Percentiles rank a stretch among this genome's conserved stretches.
phyloP scores from a whole-genome alignment of 2,888 invertebrate species.

The Cerastis leucographa region DNA sequence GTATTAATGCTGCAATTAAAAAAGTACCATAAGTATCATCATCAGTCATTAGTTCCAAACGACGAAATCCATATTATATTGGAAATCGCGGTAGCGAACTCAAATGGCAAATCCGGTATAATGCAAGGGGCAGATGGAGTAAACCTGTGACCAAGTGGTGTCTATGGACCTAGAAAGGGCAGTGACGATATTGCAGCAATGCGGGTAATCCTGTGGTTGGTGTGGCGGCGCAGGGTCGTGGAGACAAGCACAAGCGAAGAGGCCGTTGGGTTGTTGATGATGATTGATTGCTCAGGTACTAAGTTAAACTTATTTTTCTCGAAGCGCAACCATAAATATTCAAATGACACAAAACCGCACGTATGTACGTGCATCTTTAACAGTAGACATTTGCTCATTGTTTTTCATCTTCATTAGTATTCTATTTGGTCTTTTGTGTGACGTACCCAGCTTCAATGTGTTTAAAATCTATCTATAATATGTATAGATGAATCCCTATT shows the following conservation, averaged over 20 bases:
- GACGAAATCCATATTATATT: no score
- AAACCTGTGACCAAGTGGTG: no score
- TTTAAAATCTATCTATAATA: neutral
- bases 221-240: neutral
- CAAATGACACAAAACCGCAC: constrained; percentile 11
- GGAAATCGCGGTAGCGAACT: no score
- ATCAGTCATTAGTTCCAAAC: neutral
- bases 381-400: constrained; percentile 25
- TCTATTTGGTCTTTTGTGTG: constrained; percentile 6
- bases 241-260: neutral
- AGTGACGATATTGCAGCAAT: neutral
- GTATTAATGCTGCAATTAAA: constrained; percentile 76
- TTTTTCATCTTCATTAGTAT: constrained; percentile 26
- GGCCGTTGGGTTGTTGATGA: neutral
- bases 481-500: no score
- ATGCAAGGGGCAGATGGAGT: no score
- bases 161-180: no score
- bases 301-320: constrained; percentile 6
- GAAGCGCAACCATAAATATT: constrained; percentile 22
- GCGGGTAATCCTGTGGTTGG: neutral
- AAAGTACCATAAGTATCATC: neutral
- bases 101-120: no score
- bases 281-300: neutral
- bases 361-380: constrained; percentile 22
- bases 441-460: neutral